phyloP scores from a whole-genome alignment of 2,797 vertebrate species.

The Ambastaia sidthimunki region DNA sequence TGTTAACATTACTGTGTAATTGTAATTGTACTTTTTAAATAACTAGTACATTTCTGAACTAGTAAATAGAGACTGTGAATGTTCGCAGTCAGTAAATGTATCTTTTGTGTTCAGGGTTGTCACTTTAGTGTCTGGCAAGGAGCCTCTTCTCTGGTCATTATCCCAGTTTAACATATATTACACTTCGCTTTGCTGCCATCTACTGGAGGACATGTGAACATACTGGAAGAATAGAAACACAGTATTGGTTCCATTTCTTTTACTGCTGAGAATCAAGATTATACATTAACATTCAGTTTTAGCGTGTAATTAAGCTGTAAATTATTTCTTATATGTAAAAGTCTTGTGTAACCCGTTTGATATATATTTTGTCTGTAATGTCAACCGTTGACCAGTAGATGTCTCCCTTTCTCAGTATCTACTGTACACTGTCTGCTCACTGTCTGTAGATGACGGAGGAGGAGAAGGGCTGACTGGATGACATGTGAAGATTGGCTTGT shows the following conservation, averaged over 20 bases:
- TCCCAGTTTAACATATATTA: neutral
- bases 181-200: conserved; percentile 29
- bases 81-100: neutral
- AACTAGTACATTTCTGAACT: neutral
- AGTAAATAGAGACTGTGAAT: neutral
- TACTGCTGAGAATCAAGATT: neutral
- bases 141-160: neutral
- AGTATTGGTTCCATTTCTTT: neutral
- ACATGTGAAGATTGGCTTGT: conserved; percentile 1
- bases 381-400: conserved; percentile 17
- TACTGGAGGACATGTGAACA: conserved; percentile 3
- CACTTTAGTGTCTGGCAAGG: neutral
- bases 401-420: neutral
- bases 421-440: neutral
- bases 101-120: neutral
- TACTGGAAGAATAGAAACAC: neutral
- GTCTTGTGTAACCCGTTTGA: neutral
- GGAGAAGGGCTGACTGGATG: neutral
- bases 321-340: neutral
- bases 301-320: neutral
- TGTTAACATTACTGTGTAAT: neutral
- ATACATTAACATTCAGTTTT: too few relatives aligned
- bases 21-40: neutral
- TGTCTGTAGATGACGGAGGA: neutral
- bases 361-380: neutral